Evolutionary conservation across 1,140 invertebrate genomes (phyloP), one percentile per base, ranked within the genome.

Genomic region (Drosophila trapezifrons): DNA sequence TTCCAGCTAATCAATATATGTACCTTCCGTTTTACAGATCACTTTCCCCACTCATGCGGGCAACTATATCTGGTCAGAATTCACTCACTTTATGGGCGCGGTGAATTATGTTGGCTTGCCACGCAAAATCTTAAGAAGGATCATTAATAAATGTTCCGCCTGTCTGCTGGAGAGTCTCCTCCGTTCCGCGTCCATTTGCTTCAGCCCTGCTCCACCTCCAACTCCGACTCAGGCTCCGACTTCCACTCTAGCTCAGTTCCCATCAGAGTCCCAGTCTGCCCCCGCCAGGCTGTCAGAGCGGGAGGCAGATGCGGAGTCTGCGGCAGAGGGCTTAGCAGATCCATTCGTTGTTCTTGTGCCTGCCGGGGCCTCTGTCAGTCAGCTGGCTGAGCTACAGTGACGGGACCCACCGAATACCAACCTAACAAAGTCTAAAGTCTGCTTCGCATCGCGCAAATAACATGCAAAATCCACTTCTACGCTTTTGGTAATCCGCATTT

Each of bases 401-500:
- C 40, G 75, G 49, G 54, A 60, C 67, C 75, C 65, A 55, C 77
- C 51, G 57, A 71, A 52, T n/a, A 13, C 65, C 65, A 35, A 20
- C 55, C 66, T 46, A 66, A 64, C 78, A 75, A 69, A 71, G 69
- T 78, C 82, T 74, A 57, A 71, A 76, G 80, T 59, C 80, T 80
- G 76, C 76, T 27, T 63, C 62, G 72, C 81, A 64, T 66, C 73
- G 71, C 82, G 70, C 83, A 78, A 79, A 86, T 76, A 79, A 76
- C 79, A 86, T 87, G 79, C 83, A 86, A 78, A 86, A 86, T 86
- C 84, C 79, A 79, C 83, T 86, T 86, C 84, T 73, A 83, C 84
- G 83, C 84, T 76, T 83, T 79, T 63, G 84, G 83, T 87, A 86
- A 86, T 86, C 83, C 83, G 83, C 83, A 87, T 87, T 86, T 86